These are phyloP conservation scores for Xylocopa sonorina DNA, from an alignment of 1,140 invertebrate species.

Conservation along the genomic window DNA sequence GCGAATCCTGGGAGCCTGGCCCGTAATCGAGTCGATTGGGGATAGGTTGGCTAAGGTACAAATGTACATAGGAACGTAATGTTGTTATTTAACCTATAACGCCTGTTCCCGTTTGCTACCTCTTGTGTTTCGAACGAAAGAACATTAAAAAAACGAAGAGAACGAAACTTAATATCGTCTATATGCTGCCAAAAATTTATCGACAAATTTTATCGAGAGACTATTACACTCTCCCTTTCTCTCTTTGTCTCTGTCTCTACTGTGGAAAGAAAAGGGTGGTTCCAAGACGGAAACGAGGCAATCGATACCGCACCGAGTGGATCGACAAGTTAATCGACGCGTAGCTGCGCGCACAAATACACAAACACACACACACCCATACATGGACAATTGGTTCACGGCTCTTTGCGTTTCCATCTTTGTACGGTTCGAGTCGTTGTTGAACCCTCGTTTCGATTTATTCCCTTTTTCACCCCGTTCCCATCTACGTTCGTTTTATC, in stretches of 20 bases:
- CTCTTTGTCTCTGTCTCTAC: too few relatives aligned
- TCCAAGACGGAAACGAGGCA: not conserved
- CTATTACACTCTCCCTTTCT: too few relatives aligned
- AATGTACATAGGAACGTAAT: slow-evolving; percentile 81
- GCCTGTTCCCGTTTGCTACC: slow-evolving; percentile 39
- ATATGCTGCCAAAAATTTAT: not conserved
- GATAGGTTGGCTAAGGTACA: slow-evolving; percentile 80
- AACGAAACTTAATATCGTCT: not conserved
- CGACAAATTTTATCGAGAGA: too few relatives aligned
- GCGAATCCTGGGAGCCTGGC: slow-evolving; percentile 70
- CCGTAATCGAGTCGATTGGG: slow-evolving; percentile 71
- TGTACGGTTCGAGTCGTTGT: not conserved
- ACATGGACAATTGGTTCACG: slow-evolving; percentile 62
- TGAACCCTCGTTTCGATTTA: slow-evolving; percentile 17
- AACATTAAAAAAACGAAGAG: not conserved
- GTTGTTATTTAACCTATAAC: slow-evolving; percentile 77
- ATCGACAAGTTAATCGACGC: slow-evolving; percentile 46
- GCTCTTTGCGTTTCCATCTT: slow-evolving; percentile 31
- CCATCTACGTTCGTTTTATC: not conserved
- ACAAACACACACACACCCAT: too few relatives aligned
- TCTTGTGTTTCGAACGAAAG: not conserved
- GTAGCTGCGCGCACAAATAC: too few relatives aligned
- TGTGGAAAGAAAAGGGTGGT: not conserved
- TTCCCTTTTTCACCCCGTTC: slow-evolving; percentile 1
- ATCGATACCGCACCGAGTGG: slow-evolving; percentile 36